Evolutionary conservation across 2,113 vertebrate species (phyloP), one percentile per base, ranked within the genome.

Genomic region (Macroglossus sobrinus): DNA sequence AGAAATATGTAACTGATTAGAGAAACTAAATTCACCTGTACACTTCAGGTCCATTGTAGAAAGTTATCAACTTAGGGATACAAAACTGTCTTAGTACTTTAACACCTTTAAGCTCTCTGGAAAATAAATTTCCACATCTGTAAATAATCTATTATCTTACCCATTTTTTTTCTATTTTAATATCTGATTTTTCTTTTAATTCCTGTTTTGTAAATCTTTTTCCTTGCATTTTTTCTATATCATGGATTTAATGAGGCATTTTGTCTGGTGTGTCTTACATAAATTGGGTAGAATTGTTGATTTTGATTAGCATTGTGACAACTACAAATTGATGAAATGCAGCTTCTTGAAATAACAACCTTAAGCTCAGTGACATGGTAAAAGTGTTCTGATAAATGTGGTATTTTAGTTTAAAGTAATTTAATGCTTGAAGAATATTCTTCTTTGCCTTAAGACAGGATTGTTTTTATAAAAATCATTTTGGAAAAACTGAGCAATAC

Each of bases 31-130:
- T 96, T 98, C 79, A 88, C 55, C 57, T 89, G 63, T 95, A n/a
- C 63, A 91, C 63, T 95, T 98, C 95, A 91, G 68, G 94, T 93
- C 68, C 26, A 35, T 71, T 96, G 19, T 13, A 95, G 81, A 94
- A 97, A 91, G 19, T 95, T 95, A 96, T 91, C 84, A 96, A 80
- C 92, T 95, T 97, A 93, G 96, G 68, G 47, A 93, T 96, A 47
- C 68, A 93, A 78, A 97, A 94, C 71, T 94, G 38, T 92, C 80
- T 96, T 92, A 61, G 40, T 68, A 95, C 35, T 75, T 96, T 93
- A 95, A 95, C 80, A 79, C 26, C 30, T 81, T 87, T 88, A 90
- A 72, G 26, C 21, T 22, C 64, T 84, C 1, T 24, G 74, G 74
- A 89, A 79, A 76, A 84, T 61, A 43, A 84, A 85, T 92, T 90